These are phyloP conservation scores for Agrochola lychnidis DNA, from an alignment of 2,888 invertebrate genomes.

Conservation along the genomic window DNA sequence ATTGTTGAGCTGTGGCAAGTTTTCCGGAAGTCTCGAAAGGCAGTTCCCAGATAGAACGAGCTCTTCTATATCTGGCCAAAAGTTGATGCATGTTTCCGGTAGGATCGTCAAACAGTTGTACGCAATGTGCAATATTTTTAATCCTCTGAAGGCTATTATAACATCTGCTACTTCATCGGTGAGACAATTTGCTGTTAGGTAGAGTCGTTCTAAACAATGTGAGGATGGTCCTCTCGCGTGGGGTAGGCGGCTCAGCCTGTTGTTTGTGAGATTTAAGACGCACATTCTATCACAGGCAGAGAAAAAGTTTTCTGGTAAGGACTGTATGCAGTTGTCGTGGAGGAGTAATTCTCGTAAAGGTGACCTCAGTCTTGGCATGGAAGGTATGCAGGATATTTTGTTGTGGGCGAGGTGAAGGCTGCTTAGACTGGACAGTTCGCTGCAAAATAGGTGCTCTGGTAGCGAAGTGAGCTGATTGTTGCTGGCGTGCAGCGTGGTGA, in stretches of 20 bases:
- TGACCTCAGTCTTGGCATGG: slow-evolving; percentile 91
- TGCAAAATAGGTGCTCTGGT: slow-evolving; percentile 94
- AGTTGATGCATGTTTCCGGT: slow-evolving; percentile 93
- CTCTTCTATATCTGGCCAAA: slow-evolving; percentile 95
- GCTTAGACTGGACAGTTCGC: slow-evolving; percentile 93
- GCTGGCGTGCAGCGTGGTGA: slow-evolving; percentile 93
- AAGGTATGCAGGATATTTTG: slow-evolving; percentile 93
- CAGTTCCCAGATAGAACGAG: slow-evolving; percentile 95
- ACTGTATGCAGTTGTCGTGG: slow-evolving; percentile 94
- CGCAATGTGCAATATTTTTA: slow-evolving; percentile 94
- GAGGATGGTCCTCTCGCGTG: slow-evolving; percentile 91
- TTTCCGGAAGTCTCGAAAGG: slow-evolving; percentile 94
- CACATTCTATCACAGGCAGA: slow-evolving; percentile 92
- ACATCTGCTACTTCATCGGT: slow-evolving; percentile 93
- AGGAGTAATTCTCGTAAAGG: slow-evolving; percentile 93
- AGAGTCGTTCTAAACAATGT: slow-evolving; percentile 92
- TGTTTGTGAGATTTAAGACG: slow-evolving; percentile 95
- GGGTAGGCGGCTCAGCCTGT: slow-evolving; percentile 93
- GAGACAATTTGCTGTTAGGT: slow-evolving; percentile 94
- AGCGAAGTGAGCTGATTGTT: slow-evolving; percentile 93
- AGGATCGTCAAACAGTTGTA: slow-evolving; percentile 94
- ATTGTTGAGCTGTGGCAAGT: slow-evolving; percentile 93
- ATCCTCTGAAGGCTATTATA: slow-evolving; percentile 91
- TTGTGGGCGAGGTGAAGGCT: slow-evolving; percentile 95
- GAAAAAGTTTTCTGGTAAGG: slow-evolving; percentile 94